Conservation (phyloP, 2,888 invertebrate genomes). For the Zaprionus obscuricornis region DNA sequence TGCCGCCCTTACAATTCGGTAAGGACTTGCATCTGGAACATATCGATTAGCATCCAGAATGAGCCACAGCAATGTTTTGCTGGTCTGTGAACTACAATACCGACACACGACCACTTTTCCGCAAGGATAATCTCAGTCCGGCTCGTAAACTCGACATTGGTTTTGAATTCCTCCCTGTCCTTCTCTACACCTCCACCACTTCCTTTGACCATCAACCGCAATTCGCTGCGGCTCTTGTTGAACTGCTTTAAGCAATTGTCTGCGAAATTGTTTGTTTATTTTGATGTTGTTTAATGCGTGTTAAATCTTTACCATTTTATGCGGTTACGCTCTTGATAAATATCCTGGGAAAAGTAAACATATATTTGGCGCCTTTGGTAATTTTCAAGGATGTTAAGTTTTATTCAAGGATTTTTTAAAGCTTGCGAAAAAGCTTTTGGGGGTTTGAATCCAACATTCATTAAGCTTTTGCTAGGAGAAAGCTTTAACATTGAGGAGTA, state of each 20-base stretch:
- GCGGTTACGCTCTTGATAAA: slow-evolving; percentile 45
- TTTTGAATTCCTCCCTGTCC: too few relatives aligned
- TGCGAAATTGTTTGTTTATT: slow-evolving; percentile 75
- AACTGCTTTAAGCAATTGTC: slow-evolving; percentile 65
- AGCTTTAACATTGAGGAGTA: too few relatives aligned
- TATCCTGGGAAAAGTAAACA: slow-evolving; percentile 71
- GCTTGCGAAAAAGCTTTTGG: slow-evolving; percentile 27
- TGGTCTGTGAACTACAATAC: slow-evolving; percentile 44
- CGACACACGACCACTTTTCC: slow-evolving; percentile 58
- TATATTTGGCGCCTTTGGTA: slow-evolving; percentile 9
- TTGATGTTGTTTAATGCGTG: slow-evolving; percentile 72
- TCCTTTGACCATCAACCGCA: slow-evolving; percentile 37
- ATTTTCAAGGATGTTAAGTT: slow-evolving; percentile 40
- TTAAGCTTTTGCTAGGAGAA: slow-evolving; percentile 21
- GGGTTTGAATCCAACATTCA: slow-evolving; percentile 32
- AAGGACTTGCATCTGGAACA: slow-evolving; percentile 65
- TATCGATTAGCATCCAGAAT: slow-evolving; percentile 74
- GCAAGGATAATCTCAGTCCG: slow-evolving; percentile 61
- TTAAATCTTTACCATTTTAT: slow-evolving; percentile 55
- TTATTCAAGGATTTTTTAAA: slow-evolving; percentile 23
- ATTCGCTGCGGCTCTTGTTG: slow-evolving; percentile 53
- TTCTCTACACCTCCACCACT: not conserved
- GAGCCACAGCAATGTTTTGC: slow-evolving; percentile 37
- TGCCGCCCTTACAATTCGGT: slow-evolving; percentile 5
- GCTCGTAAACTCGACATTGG: not conserved